Percentiles rank a stretch among this genome's conserved stretches.
These are phyloP conservation scores for Copidosoma floridanum DNA, from an alignment of 1,140 invertebrate species.

Conservation along the genomic window DNA sequence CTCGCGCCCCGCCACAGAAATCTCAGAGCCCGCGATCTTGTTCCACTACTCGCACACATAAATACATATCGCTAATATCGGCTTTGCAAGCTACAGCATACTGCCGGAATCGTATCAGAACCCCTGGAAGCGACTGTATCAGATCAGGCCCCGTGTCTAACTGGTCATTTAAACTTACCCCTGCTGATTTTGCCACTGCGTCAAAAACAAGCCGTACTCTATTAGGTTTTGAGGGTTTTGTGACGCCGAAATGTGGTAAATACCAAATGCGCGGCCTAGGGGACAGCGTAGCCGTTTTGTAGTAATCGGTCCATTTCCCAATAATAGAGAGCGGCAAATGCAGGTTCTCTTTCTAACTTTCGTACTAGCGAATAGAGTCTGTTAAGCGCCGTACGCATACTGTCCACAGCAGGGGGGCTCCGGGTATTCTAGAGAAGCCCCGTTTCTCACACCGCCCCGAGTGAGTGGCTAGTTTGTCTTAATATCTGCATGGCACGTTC, in stretches of 20 bases:
- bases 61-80: constrained; percentile 1
- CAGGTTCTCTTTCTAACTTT: not conserved
- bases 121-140: not conserved
- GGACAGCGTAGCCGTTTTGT: not conserved
- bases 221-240: not conserved
- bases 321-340: not conserved
- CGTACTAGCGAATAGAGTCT: not conserved
- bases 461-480: too few relatives aligned
- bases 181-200: not conserved
- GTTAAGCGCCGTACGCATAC: not conserved
- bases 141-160: not conserved
- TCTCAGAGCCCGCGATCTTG: not conserved
- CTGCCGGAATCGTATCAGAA: not conserved
- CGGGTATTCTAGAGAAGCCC: not conserved
- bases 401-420: not conserved
- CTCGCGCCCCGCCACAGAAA: constrained; percentile 17
- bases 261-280: not conserved
- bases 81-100: not conserved
- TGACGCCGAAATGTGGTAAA: not conserved
- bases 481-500: not conserved
- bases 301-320: not conserved
- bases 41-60: not conserved
- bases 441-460: too few relatives aligned
- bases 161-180: not conserved
- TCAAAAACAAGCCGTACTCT: not conserved